These are phyloP conservation scores for Canis aureus DNA, from an alignment of 2,113 vertebrate species.

Conservation along the genomic window DNA sequence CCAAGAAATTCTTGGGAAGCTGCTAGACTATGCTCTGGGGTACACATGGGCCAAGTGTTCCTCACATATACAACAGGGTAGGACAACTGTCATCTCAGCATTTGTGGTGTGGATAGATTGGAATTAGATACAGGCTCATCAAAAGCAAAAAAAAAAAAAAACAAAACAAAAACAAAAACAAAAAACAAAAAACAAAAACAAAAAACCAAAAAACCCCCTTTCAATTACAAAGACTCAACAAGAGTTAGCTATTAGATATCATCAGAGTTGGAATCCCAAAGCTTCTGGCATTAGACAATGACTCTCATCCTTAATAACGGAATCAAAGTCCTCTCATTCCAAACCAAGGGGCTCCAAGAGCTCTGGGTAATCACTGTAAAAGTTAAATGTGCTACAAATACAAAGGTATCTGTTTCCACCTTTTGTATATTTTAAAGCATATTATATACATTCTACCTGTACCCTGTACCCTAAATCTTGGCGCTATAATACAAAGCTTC, in stretches of 20 bases:
- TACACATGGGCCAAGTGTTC: background rate
- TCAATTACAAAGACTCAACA: background rate
- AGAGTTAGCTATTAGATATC: background rate
- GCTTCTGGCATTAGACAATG: background rate
- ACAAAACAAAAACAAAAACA: background rate
- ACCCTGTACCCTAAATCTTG: slow-evolving; percentile 8
- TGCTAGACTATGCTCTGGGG: background rate
- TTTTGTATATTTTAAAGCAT: slow-evolving; percentile 9
- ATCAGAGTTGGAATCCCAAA: background rate
- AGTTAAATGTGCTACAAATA: background rate
- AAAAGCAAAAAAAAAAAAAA: background rate
- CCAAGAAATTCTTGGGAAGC: background rate
- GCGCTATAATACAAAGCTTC: background rate
- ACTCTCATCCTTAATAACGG: background rate
- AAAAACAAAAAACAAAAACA: background rate
- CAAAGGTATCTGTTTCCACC: background rate
- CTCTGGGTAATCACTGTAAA: background rate
- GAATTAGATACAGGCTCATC: background rate
- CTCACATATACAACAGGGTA: accelerated
- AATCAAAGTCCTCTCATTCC: background rate
- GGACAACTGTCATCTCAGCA: background rate
- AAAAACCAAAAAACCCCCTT: background rate
- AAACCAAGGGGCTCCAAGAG: background rate
- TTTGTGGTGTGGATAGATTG: background rate
- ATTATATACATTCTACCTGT: slow-evolving; percentile 1